phyloP scores from a whole-genome alignment of 2,888 invertebrate species.

The Lasius platythorax region DNA sequence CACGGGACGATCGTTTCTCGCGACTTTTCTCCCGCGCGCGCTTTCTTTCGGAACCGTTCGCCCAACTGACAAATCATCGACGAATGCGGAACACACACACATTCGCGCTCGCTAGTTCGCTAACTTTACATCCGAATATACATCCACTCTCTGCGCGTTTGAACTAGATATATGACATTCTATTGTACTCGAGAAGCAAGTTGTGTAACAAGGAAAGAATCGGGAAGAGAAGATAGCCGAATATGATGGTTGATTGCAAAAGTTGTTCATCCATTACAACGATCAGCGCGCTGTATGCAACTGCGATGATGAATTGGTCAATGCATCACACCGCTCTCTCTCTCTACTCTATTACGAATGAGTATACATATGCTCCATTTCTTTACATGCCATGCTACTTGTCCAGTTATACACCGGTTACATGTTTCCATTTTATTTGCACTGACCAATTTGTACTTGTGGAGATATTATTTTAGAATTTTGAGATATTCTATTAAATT shows the following conservation, averaged over 20 bases:
- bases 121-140: neutral
- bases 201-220: conserved; percentile 1
- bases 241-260: neutral
- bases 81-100: conserved; percentile 8
- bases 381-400: conserved; percentile 11
- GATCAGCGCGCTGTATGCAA: conserved; percentile 15
- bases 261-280: conserved; percentile 24
- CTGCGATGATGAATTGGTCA: conserved; percentile 32
- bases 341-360: conserved; percentile 26
- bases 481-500: neutral
- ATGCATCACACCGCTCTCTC: conserved; percentile 26
- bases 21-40: conserved; percentile 45
- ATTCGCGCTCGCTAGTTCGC: conserved; percentile 9
- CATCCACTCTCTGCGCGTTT: neutral
- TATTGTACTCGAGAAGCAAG: neutral
- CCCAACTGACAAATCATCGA: conserved; percentile 28
- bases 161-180: neutral
- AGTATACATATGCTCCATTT: conserved; percentile 26
- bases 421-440: neutral
- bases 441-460: neutral
- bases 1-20: conserved; percentile 49
- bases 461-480: neutral
- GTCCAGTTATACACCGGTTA: neutral
- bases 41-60: neutral
- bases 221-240: neutral